A percentile compares a stretch with the other conserved stretches of the same genome.
Conservation (phyloP, 2,797 vertebrate species). For the Diceros bicornis region DNA sequence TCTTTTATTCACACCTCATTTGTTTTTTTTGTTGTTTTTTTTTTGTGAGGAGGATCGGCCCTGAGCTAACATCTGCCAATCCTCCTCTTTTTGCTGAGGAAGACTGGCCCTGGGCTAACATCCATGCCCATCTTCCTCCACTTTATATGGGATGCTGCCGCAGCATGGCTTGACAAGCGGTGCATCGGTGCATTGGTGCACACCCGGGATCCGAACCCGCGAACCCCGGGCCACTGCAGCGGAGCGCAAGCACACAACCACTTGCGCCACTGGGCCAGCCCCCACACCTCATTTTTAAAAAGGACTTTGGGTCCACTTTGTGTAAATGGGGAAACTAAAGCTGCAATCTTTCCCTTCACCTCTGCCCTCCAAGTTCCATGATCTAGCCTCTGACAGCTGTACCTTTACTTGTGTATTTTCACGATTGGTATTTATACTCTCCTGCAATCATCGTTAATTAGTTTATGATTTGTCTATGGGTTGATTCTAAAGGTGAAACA, state of each 20-base stretch:
- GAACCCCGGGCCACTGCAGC: too few relatives aligned
- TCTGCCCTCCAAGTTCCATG: not conserved
- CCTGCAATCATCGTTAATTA: not conserved
- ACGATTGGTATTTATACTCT: not conserved
- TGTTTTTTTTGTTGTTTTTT: not conserved
- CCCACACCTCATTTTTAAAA: not conserved
- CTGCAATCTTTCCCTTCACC: not conserved
- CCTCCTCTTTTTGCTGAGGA: too few relatives aligned
- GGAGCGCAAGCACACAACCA: too few relatives aligned
- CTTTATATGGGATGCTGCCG: too few relatives aligned
- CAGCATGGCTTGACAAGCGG: too few relatives aligned
- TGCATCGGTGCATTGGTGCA: too few relatives aligned
- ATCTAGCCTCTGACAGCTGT: not conserved
- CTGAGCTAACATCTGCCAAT: too few relatives aligned
- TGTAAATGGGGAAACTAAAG: not conserved
- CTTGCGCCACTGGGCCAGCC: too few relatives aligned
- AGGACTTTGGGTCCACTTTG: not conserved
- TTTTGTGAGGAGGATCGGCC: too few relatives aligned
- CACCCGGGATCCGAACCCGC: too few relatives aligned
- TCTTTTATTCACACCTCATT: not conserved
- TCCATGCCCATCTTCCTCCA: too few relatives aligned
- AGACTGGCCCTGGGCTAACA: too few relatives aligned
- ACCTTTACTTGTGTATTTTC: not conserved
- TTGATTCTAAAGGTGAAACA: not conserved
- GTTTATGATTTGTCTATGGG: not conserved